These are phyloP conservation scores for Lumbricus terrestris DNA, from an alignment of 2,888 invertebrate species.

Conservation along the genomic window DNA sequence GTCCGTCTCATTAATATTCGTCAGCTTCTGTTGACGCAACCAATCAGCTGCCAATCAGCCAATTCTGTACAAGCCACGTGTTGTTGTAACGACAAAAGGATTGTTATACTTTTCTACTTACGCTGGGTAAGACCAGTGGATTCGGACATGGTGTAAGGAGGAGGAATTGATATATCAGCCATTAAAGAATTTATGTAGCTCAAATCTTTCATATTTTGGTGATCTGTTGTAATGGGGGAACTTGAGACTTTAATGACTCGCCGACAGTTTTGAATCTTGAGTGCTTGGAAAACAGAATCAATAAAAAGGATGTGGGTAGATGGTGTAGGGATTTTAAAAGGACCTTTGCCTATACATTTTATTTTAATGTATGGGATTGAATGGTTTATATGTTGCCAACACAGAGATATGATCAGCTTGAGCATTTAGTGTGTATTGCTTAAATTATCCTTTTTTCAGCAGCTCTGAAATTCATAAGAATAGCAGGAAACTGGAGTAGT, in stretches of 20 bases:
- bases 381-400: background rate
- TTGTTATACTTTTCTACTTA: constrained; percentile 3
- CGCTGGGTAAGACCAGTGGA: background rate
- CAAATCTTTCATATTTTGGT: constrained; percentile 5
- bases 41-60: background rate
- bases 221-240: background rate
- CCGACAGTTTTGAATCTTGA: background rate
- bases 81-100: background rate
- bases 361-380: background rate
- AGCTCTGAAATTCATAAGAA: background rate
- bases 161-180: background rate
- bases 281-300: background rate
- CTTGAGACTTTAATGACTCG: background rate
- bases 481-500: background rate
- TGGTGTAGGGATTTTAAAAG: background rate
- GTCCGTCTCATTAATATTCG: background rate
- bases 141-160: background rate
- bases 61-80: background rate
- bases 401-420: background rate
- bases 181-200: background rate
- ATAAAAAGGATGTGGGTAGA: background rate
- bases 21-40: background rate
- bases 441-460: background rate
- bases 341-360: background rate
- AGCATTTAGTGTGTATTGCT: background rate